Evolutionary conservation across 2,797 vertebrate species (phyloP), one percentile per base, ranked within the genome.

Genomic region (Enteromius unitaeniatus): DNA sequence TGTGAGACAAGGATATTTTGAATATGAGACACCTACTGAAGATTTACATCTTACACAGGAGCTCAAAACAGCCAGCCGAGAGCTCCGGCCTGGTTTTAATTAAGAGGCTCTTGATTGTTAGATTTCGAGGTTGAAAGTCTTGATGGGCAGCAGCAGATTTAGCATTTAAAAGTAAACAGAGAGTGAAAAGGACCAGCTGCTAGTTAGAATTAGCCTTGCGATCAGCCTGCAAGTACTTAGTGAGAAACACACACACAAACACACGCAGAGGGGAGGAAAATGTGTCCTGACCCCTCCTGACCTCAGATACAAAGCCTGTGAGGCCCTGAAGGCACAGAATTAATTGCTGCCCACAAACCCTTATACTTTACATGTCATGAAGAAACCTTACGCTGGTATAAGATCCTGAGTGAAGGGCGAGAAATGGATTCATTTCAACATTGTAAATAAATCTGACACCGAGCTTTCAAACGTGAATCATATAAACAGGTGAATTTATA

Each of bases 181-280:
- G 89, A 93, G 92, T 92, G 93, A 95, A 94, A 92, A 94, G 93
- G 93, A 92, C 91, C 94, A 95, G 94, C 94, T 95, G 94, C 94
- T 94, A 91, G 89, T 90, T 91, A 92, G 91, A 95, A 94, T 95
- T 94, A 94, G 92, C 92, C 91, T 89, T 87, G 89, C 89, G 90
- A 93, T 93, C 94, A 94, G 94, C 92, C 90, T 89, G 90, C 88
- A 81, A 91, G 92, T 93, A 92, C 93, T 93, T 93, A 93, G 78
- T 49, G 73, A 79, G 83, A 72, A 84, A 85, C 67, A 84, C 62
- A 84, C 78, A 77, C 60, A 84, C 62, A 87, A 72, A 86, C 68
- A 79, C 84, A 78, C 3, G 34, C 82, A 87, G 70, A 85, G 84
- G 82, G 77, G 83, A 88, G 90, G 91, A 92, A 94, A 93, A 89